Conservation (phyloP, 2,888 invertebrate species). For the Polia nebulosa region DNA sequence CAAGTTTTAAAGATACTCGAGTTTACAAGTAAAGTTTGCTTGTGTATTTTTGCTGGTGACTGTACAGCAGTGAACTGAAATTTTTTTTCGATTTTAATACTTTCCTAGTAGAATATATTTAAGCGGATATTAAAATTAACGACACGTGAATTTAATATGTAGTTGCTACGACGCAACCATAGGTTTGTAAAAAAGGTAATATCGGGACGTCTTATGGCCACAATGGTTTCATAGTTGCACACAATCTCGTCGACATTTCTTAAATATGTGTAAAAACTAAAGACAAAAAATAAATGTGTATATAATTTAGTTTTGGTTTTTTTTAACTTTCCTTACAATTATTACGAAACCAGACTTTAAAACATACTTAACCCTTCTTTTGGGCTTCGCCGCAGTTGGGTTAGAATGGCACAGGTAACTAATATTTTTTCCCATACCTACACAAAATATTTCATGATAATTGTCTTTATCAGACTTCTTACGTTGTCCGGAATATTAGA, state of each 20-base stretch:
- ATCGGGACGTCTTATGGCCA: conserved; percentile 61
- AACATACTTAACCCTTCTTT: too few relatives aligned
- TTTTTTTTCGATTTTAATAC: conserved; percentile 25
- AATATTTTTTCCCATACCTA: too few relatives aligned
- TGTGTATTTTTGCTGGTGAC: too few relatives aligned
- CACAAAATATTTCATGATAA: too few relatives aligned
- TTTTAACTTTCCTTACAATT: not conserved
- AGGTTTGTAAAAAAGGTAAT: conserved; percentile 67
- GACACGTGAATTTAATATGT: conserved; percentile 64
- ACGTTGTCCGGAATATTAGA: too few relatives aligned
- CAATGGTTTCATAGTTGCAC: conserved; percentile 62
- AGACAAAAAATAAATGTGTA: conserved; percentile 80
- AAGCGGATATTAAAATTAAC: conserved; percentile 57
- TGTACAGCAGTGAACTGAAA: not conserved
- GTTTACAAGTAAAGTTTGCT: too few relatives aligned
- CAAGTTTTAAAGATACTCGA: too few relatives aligned
- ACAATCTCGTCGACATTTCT: conserved; percentile 73
- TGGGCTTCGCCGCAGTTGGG: too few relatives aligned
- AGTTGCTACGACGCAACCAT: conserved; percentile 61
- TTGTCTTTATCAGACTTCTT: too few relatives aligned
- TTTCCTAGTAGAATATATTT: conserved; percentile 40
- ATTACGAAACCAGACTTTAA: too few relatives aligned
- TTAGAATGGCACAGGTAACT: too few relatives aligned
- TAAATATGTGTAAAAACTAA: conserved; percentile 77
- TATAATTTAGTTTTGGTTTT: conserved; percentile 61